Percentiles rank a stretch among this genome's conserved stretches.
Evolutionary conservation across 2,113 vertebrate genomes (phyloP).

Genomic region (Nesoenas mayeri): DNA sequence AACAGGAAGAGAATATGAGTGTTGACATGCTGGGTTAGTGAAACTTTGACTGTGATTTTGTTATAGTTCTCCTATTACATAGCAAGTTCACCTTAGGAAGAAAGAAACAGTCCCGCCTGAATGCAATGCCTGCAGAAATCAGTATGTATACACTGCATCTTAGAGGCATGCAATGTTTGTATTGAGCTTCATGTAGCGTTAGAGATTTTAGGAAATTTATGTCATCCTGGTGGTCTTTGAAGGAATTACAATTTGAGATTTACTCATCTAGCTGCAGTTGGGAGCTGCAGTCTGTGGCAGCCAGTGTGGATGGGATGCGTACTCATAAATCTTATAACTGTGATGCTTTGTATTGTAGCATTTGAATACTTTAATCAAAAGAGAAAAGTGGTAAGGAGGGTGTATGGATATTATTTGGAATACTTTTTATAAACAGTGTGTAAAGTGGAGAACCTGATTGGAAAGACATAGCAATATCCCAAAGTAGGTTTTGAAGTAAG

Average conservation of each 20-base stretch:
- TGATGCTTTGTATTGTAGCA: not conserved
- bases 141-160: not conserved
- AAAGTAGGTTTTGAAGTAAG: not conserved
- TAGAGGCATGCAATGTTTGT: not conserved
- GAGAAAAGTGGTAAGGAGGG: not conserved
- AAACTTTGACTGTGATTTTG: not conserved
- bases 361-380: conserved; percentile 11
- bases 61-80: not conserved
- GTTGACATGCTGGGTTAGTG: not conserved
- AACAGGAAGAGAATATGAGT: not conserved
- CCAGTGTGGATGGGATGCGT: not conserved
- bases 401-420: not conserved
- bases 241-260: conserved; percentile 45
- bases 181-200: not conserved
- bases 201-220: conserved; percentile 4
- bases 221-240: not conserved
- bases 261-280: not conserved
- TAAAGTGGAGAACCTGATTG: not conserved
- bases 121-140: not conserved
- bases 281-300: not conserved
- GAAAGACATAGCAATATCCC: not conserved
- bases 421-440: not conserved
- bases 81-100: not conserved
- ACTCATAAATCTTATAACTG: not conserved
- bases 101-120: not conserved